phyloP scores from a whole-genome alignment of 2,113 vertebrate species.

The Struthio camelus region DNA sequence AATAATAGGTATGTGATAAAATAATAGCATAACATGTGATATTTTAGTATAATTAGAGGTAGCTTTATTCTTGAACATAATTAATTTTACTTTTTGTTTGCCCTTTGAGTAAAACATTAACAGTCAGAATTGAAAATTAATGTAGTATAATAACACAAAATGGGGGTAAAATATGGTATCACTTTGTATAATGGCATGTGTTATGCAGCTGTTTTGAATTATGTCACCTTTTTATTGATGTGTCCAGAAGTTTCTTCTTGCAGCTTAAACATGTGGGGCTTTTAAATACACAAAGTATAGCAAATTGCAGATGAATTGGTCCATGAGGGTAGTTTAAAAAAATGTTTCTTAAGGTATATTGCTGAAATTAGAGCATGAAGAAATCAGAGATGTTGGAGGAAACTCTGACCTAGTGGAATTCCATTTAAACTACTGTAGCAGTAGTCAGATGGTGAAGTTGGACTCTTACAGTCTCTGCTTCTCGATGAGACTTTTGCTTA shows the following conservation, averaged over 20 bases:
- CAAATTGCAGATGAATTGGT: slow-evolving; percentile 81
- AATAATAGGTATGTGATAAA: neutral
- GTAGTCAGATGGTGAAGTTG: slow-evolving; percentile 57
- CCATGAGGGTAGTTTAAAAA: slow-evolving; percentile 49
- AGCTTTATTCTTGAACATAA: neutral
- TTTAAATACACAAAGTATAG: slow-evolving; percentile 74
- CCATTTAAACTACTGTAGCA: slow-evolving; percentile 70
- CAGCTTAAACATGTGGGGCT: slow-evolving; percentile 72
- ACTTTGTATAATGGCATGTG: slow-evolving; percentile 77
- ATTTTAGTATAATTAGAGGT: neutral
- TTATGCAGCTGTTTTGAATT: slow-evolving; percentile 77
- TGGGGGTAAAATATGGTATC: slow-evolving; percentile 73
- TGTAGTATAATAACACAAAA: slow-evolving; percentile 58
- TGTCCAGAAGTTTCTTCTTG: slow-evolving; percentile 74
- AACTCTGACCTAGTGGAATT: slow-evolving; percentile 67
- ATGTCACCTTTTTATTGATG: slow-evolving; percentile 77
- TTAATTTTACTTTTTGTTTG: slow-evolving; percentile 36
- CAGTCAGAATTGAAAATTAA: slow-evolving; percentile 49
- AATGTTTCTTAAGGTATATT: slow-evolving; percentile 57
- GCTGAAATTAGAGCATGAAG: slow-evolving; percentile 55
- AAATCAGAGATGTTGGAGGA: slow-evolving; percentile 19
- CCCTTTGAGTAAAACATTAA: slow-evolving; percentile 41
- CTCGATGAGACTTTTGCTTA: neutral
- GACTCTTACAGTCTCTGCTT: neutral
- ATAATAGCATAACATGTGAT: neutral